Conservation (phyloP, 2,797 vertebrate species). For the Acrossocheilus fasciatus region DNA sequence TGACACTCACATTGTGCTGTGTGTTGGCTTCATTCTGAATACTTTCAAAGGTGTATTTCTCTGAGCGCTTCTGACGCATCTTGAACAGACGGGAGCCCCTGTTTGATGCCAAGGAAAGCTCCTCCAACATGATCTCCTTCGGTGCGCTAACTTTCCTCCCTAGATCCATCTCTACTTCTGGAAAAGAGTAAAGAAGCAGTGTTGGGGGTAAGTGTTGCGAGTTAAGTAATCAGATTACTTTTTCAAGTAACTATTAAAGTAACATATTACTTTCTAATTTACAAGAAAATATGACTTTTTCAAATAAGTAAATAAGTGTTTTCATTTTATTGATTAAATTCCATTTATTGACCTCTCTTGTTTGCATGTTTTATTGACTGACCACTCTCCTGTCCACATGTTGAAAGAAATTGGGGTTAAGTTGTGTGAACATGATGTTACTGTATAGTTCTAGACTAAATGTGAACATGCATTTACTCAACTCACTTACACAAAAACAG, state of each 20-base stretch:
- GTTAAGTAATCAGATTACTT: not conserved
- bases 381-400: not conserved
- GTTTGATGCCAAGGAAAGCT: slow-evolving; percentile 90
- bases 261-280: not conserved
- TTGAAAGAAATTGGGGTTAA: not conserved
- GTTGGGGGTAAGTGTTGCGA: not conserved
- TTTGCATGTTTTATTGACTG: not conserved
- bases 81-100: slow-evolving; percentile 95
- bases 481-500: not conserved
- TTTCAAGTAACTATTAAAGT: not conserved
- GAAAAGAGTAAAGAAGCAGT: slow-evolving; percentile 21
- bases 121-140: slow-evolving; percentile 97
- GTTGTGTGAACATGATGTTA: not conserved
- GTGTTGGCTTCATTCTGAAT: slow-evolving; percentile 84
- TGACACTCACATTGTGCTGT: slow-evolving; percentile 83
- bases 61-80: slow-evolving; percentile 92
- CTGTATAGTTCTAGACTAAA: no score
- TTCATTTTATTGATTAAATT: not conserved
- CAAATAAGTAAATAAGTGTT: not conserved
- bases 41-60: slow-evolving; percentile 97
- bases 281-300: not conserved
- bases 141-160: slow-evolving; percentile 92
- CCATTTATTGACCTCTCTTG: no score
- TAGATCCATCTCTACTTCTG: slow-evolving; percentile 85
- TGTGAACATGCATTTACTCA: not conserved